Base-by-base conservation (phyloP, 2,797 vertebrate genomes). In the Leptatherina wallacei region DNA sequence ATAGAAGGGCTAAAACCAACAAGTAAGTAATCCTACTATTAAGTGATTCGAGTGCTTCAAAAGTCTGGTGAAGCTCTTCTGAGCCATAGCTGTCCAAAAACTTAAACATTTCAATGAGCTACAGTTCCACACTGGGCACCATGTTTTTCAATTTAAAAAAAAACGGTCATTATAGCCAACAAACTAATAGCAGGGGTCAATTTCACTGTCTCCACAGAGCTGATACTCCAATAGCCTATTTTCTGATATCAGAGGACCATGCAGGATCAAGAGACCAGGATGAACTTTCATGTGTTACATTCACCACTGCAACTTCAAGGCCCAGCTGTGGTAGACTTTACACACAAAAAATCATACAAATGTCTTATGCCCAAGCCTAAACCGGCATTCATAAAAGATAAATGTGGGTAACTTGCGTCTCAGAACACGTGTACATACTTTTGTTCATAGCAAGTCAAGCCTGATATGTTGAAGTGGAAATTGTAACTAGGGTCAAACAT, bases 11-110 rank as follows among this genome's bases (percentile, higher is more conserved):
- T 60, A 22, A 52, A 38, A 44, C 13, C 64, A 30, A 27, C n/a
- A 42, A 56, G 20, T 14, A 69, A 49, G 11, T 7, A 3, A 68
- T 32, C 33, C 27, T 35, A 56, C 38, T 14, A 54, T 44, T 4
- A 60, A 60, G 20, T 62, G 30, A 35, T 64, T 64, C 24, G 40
- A 27, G 35, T 68, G 35, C 30, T 59, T 59, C 56, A 49, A 51
- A 75, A 40, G 57, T 60, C 10, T 61, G 3, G 0, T 58, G 16
- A 42, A 42, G 61, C 20, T 64, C 24, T 29, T 52, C 55, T 68
- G 65, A 47, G 40, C 30, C 55, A 58, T 14, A 0, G n/a, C 40
- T 29, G 27, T 55, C 16, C 8, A 38, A 54, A 57, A 24, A 33
- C 54, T 22, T 6, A 32, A 44, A 35, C 22, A 59, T 18, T 60